Conservation (phyloP, 2,888 invertebrate species). For the Erpobdella octoculata region DNA sequence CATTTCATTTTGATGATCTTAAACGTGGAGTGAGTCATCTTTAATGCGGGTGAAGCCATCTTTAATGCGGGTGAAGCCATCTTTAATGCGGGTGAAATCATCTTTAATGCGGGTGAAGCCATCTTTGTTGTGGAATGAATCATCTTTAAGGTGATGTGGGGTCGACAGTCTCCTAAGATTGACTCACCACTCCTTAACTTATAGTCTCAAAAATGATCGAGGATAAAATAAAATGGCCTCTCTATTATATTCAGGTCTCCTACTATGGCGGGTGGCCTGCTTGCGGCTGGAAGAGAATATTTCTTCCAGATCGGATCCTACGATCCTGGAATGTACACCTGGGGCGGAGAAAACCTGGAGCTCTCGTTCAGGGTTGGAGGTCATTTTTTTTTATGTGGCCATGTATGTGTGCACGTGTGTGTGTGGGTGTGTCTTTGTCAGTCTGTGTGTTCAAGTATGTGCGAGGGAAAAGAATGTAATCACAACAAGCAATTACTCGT, state of each 20-base stretch:
- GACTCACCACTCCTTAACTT: slow-evolving; percentile 54
- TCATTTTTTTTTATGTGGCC: background rate
- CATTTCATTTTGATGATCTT: no score
- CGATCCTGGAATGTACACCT: slow-evolving; percentile 19
- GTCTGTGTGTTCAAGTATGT: no score
- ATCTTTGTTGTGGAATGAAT: no score
- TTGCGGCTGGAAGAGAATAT: slow-evolving; percentile 15
- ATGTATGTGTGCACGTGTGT: slow-evolving; percentile 75
- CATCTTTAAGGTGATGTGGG: background rate
- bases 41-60: no score
- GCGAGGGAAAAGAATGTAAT: no score
- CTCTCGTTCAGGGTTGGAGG: slow-evolving; percentile 19
- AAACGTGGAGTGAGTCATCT: no score
- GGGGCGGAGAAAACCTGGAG: slow-evolving; percentile 25
- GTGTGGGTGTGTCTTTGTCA: no score
- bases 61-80: no score
- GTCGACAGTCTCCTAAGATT: background rate
- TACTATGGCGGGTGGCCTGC: slow-evolving; percentile 15
- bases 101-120: no score
- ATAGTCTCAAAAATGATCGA: slow-evolving; percentile 69
- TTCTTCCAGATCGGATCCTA: slow-evolving; percentile 21
- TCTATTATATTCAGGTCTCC: slow-evolving; percentile 18
- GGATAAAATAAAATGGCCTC: background rate
- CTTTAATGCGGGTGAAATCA: no score
- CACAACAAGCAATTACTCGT: no score